phyloP scores from a whole-genome alignment of 1,140 invertebrate species.

The Alviniconcha marisindica region DNA sequence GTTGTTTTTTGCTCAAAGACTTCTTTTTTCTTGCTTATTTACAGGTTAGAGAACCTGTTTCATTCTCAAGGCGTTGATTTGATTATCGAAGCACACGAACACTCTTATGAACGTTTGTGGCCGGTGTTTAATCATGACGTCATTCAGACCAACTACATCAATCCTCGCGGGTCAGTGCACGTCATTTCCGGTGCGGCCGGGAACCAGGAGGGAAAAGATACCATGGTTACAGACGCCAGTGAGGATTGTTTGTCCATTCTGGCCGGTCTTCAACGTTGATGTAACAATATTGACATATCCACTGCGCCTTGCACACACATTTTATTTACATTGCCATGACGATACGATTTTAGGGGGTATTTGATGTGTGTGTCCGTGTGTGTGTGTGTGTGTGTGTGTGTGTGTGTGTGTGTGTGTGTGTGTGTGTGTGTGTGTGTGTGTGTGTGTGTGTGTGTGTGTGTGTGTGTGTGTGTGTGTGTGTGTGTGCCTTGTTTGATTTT shows the following conservation, averaged over 20 bases:
- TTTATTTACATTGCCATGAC: too few species aligned
- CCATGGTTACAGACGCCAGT: not conserved
- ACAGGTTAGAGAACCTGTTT: constrained; percentile 82
- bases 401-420: too few species aligned
- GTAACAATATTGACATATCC: constrained; percentile 92
- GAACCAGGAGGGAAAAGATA: not conserved
- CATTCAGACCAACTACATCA: constrained; percentile 79
- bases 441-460: too few species aligned
- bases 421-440: too few species aligned
- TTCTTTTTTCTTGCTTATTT: constrained; percentile 48
- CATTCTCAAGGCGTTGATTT: constrained; percentile 85
- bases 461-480: too few species aligned
- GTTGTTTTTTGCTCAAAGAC: not conserved
- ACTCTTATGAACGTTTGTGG: constrained; percentile 94
- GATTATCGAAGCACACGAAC: constrained; percentile 91
- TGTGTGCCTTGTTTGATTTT: too few species aligned
- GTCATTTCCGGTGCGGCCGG: constrained; percentile 80
- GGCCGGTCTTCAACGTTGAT: too few species aligned
- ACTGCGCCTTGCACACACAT: constrained; percentile 93
- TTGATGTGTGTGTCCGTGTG: not conserved
- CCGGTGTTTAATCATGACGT: constrained; percentile 83
- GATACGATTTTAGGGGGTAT: too few species aligned
- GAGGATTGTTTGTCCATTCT: not conserved
- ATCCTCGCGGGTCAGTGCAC: constrained; percentile 91
- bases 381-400: too few species aligned